Evolutionary conservation across 2,888 invertebrate genomes (phyloP).

Genomic region (Epinotia demarniana): DNA sequence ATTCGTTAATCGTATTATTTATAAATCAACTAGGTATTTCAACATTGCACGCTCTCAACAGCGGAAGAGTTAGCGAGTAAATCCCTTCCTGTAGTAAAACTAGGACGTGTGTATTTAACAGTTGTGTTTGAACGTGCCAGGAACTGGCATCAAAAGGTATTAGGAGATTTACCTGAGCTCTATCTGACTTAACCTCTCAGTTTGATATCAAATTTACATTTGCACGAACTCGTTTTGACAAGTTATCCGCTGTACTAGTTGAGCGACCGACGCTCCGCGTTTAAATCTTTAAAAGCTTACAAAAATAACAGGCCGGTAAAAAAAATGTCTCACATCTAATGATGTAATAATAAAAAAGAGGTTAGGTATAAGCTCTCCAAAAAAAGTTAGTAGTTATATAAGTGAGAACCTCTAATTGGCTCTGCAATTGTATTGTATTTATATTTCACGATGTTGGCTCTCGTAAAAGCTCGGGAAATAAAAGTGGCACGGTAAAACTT

Average conservation of each 20-base stretch:
- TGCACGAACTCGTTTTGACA: neutral
- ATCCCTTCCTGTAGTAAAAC: constrained; percentile 43
- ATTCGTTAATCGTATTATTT: neutral
- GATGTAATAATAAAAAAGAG: no score
- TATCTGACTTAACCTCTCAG: neutral
- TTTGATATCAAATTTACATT: neutral
- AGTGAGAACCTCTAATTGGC: no score
- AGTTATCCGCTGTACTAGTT: neutral
- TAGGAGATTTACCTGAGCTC: neutral
- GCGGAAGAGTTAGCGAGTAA: constrained; percentile 36
- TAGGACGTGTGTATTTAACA: constrained; percentile 37
- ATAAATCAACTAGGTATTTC: constrained; percentile 43
- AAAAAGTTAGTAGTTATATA: no score
- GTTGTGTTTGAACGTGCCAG: constrained; percentile 8
- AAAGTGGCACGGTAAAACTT: no score
- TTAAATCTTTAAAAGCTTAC: neutral
- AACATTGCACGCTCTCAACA: constrained; percentile 33
- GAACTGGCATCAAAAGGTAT: constrained; percentile 4
- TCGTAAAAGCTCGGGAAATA: no score
- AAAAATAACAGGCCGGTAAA: no score
- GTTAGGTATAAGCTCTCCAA: no score
- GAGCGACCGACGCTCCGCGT: neutral
- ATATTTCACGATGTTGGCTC: no score
- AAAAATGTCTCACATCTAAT: no score
- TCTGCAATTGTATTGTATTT: no score